These are phyloP conservation scores for Tethya wilhelma DNA, from an alignment of 37 sponge, comb jelly and placozoan genomes.

Conservation along the genomic window DNA sequence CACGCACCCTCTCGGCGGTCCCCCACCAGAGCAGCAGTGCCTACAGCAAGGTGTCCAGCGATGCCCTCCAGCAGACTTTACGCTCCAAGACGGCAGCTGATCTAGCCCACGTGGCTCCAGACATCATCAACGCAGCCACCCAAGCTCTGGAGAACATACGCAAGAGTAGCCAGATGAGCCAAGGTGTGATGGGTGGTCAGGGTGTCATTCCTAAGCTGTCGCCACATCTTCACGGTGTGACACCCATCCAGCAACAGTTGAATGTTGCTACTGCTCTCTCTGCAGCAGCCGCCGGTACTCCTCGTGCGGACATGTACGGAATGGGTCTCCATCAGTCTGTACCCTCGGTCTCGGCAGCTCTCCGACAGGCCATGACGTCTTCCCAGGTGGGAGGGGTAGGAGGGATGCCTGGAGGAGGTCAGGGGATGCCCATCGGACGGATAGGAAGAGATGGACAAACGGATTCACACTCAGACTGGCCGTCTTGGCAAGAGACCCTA, in stretches of 20 bases:
- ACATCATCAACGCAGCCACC: constrained; percentile 33
- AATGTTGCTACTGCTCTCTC: too few relatives aligned
- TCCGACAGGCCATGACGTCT: background rate
- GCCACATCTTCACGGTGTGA: background rate
- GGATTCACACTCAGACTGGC: constrained; percentile 1
- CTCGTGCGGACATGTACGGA: too few relatives aligned
- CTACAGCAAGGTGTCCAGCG: too few relatives aligned
- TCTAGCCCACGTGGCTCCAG: constrained; percentile 2
- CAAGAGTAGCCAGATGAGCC: background rate
- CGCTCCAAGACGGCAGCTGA: background rate
- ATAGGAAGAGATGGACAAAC: constrained; percentile 24
- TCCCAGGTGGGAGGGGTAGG: too few relatives aligned
- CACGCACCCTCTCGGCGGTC: too few relatives aligned
- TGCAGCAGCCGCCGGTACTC: too few relatives aligned
- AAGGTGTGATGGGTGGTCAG: background rate
- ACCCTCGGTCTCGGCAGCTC: background rate
- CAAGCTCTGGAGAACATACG: constrained; percentile 51
- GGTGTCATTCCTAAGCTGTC: background rate
- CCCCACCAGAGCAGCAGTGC: too few relatives aligned
- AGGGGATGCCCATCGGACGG: background rate
- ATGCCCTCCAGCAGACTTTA: too few relatives aligned
- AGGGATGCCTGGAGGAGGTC: background rate
- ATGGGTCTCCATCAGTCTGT: too few relatives aligned
- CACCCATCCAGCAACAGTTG: too few relatives aligned
- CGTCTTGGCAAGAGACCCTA: constrained; percentile 20